Conservation (phyloP, 2,888 invertebrate genomes). For the Idaea aversata region DNA sequence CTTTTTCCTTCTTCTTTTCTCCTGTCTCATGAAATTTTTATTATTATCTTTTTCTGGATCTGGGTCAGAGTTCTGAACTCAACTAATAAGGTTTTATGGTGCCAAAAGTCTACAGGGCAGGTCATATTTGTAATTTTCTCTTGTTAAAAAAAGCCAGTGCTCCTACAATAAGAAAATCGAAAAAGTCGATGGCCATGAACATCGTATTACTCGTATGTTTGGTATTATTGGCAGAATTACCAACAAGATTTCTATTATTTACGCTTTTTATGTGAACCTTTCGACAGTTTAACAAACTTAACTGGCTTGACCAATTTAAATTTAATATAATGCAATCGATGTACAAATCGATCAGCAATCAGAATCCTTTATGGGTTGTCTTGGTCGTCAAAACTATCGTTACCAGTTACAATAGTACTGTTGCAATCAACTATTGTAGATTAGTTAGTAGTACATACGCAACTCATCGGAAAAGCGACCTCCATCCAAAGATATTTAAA, state of each 20-base stretch:
- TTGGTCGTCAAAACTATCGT: conserved; percentile 24
- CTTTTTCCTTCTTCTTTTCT: no score
- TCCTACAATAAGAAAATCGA: neutral
- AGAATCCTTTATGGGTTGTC: conserved; percentile 29
- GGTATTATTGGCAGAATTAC: neutral
- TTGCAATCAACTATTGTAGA: conserved; percentile 37
- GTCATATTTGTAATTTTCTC: neutral
- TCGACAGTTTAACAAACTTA: neutral
- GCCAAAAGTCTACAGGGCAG: no score
- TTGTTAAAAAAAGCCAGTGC: neutral
- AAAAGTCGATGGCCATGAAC: neutral
- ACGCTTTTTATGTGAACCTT: neutral
- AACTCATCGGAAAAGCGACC: conserved; percentile 34
- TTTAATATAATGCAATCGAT: conserved; percentile 17
- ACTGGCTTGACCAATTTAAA: conserved; percentile 3
- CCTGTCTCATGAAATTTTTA: no score
- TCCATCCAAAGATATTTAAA: conserved; percentile 12
- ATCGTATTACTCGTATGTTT: neutral
- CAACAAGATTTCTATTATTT: neutral
- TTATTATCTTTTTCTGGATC: no score
- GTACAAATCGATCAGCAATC: conserved; percentile 22
- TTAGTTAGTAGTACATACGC: conserved; percentile 19
- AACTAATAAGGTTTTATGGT: no score
- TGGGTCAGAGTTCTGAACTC: no score
- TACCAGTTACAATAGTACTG: conserved; percentile 29